Evolutionary conservation across 2,888 invertebrate species (phyloP).

Genomic region (Ditylenchus weischeri): DNA sequence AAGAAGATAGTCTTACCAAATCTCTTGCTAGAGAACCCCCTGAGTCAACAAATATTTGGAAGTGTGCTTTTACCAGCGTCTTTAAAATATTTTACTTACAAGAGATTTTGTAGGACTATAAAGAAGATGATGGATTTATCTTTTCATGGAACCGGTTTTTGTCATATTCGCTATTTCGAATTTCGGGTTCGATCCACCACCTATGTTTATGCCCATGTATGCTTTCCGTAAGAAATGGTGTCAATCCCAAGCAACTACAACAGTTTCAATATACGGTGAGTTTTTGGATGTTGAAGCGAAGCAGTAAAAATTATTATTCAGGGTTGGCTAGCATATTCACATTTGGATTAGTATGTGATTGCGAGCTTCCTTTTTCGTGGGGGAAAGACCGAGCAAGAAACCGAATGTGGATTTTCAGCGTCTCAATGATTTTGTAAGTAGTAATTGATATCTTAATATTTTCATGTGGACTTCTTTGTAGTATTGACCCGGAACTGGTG

Average conservation of each 20-base stretch:
- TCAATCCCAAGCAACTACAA: slow-evolving; percentile 38
- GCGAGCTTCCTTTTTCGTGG: slow-evolving; percentile 64
- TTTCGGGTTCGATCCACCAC: slow-evolving; percentile 91
- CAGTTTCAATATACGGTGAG: slow-evolving; percentile 47
- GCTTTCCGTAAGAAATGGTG: slow-evolving; percentile 12
- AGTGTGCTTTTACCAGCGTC: too few species aligned
- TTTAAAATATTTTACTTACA: too few species aligned
- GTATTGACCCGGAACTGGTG: too few species aligned
- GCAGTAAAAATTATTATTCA: background rate
- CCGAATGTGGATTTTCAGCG: slow-evolving; percentile 82
- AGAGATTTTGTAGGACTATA: slow-evolving; percentile 49
- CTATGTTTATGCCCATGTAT: slow-evolving; percentile 64
- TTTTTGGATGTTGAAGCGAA: too few species aligned
- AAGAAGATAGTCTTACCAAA: too few species aligned
- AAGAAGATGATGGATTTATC: slow-evolving; percentile 76
- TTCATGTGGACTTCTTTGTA: too few species aligned
- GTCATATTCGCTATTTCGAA: slow-evolving; percentile 86
- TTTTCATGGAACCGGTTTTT: slow-evolving; percentile 81
- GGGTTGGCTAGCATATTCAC: slow-evolving; percentile 2
- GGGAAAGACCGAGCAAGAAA: slow-evolving; percentile 76
- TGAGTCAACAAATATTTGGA: too few species aligned
- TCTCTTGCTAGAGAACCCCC: too few species aligned
- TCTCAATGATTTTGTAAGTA: slow-evolving; percentile 71
- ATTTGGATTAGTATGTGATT: slow-evolving; percentile 66
- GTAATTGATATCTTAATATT: too few species aligned